Base-by-base conservation (phyloP, 1,140 invertebrate species). In the Drosophila insularis region DNA sequence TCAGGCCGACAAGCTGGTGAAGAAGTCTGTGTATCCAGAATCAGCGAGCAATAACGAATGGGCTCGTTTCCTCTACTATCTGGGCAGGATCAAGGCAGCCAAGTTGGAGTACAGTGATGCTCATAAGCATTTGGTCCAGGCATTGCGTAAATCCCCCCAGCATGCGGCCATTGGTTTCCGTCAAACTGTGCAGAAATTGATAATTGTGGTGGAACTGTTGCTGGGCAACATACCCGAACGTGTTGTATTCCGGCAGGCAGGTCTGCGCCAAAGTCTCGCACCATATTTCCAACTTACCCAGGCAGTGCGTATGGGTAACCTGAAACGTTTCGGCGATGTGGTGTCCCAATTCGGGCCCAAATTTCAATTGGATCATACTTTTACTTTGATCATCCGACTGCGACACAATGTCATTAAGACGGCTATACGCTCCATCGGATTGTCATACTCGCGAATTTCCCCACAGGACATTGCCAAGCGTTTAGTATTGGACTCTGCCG, bases 391-490 rank as follows among this genome's bases (percentile, higher is more conserved):
- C 85, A 93, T 99, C 17, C 95, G 98, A 70, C 92, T 99, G 17
- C 94, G 98, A 64, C 99, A 99, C 91, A 99, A 99, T 94, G 99
- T 99, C 1, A 99, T 99, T 89, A 99, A 99, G 93, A 99, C 99
- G 5, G 99, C 98, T 0, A 97, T 99, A 54, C 94, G 99, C 43
- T 98, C 98, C 67, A 99, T 99, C 92, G 98, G 98, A 11, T 91
- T 98, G 1, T 99, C 98, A 0, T 99, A 99, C 92, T 99, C 98
- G 0, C 94, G 97, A 58, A 99, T 99, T 76, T 98, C 98, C 8
- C 95, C 99, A 0, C 94, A 95, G 65, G 98, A 99, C 92, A 98
- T 99, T 84, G 98, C 98, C 7, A 94, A 95, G 69, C 99, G 99
- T 90, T 92, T 99, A 21, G 96, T 97, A 10, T 93, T 99, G 14